Percentiles rank a stretch among this genome's conserved stretches.
phyloP scores from a whole-genome alignment of 2,797 vertebrate species.

The Echeneis naucrates region DNA sequence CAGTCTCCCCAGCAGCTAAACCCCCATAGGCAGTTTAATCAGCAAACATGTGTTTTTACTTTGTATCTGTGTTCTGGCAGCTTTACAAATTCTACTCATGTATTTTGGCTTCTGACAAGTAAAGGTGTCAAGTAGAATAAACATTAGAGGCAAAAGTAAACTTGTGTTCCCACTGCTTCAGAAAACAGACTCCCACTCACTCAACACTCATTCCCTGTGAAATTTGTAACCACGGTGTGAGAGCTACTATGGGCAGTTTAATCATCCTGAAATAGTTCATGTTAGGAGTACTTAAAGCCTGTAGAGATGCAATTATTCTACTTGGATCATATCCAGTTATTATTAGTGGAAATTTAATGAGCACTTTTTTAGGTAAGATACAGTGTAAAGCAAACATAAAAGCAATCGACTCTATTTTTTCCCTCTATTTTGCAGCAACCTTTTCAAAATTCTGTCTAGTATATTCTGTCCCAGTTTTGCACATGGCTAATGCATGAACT shows the following conservation, averaged over 20 bases:
- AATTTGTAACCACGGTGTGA: conserved; percentile 4
- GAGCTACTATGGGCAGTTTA: conserved; percentile 24
- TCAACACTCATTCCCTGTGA: conserved; percentile 7
- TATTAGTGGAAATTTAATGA: conserved; percentile 43
- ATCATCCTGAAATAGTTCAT: conserved; percentile 28
- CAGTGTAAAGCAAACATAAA: conserved; percentile 39
- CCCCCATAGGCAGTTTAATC: not conserved
- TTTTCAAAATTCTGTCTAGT: conserved; percentile 18
- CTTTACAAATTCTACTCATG: not conserved
- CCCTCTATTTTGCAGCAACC: conserved; percentile 1
- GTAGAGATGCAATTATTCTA: conserved; percentile 8
- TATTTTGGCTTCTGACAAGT: conserved; percentile 32
- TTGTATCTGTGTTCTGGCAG: not conserved
- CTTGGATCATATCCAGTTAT: conserved; percentile 46
- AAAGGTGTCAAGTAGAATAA: conserved; percentile 17
- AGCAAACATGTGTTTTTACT: conserved; percentile 3
- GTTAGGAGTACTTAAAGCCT: conserved; percentile 29
- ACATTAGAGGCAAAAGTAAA: conserved; percentile 17
- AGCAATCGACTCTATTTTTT: conserved; percentile 26
- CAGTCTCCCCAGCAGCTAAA: not conserved
- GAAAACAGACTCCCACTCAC: conserved; percentile 22
- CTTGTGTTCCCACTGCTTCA: conserved; percentile 18
- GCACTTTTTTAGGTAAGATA: conserved; percentile 11
- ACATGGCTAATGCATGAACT: conserved; percentile 4
- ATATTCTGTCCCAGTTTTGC: conserved; percentile 18